phyloP scores from a whole-genome alignment of 2,113 vertebrate genomes.

The Laticauda laticaudata region DNA sequence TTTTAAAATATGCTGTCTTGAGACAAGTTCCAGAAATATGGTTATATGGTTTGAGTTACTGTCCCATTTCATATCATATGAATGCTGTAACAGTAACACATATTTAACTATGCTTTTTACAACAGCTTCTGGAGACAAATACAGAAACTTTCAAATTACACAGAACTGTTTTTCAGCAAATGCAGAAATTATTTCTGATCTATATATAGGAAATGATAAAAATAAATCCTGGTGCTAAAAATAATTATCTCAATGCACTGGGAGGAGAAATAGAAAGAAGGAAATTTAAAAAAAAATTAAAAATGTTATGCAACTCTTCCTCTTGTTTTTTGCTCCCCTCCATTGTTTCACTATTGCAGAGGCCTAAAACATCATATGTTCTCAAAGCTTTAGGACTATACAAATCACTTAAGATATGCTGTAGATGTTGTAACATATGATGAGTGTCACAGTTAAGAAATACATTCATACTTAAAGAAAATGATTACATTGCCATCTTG shows the following conservation, averaged over 20 bases:
- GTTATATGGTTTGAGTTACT: neutral
- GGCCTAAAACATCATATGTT: neutral
- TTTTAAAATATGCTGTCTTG: neutral
- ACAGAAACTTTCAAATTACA: neutral
- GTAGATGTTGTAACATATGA: neutral
- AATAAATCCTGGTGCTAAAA: neutral
- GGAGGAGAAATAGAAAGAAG: neutral
- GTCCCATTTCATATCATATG: neutral
- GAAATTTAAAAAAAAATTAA: neutral
- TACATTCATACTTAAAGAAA: neutral
- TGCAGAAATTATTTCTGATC: neutral
- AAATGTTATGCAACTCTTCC: neutral
- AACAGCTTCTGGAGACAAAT: neutral
- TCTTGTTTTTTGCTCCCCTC: neutral
- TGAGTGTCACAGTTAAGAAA: neutral
- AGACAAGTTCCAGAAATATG: neutral
- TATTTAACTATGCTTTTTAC: neutral
- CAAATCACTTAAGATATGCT: neutral
- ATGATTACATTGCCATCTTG: neutral
- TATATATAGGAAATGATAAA: neutral
- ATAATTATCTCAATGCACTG: neutral
- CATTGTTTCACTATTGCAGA: neutral
- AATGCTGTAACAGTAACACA: neutral
- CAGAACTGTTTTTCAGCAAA: neutral
- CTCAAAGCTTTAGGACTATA: neutral